Base-by-base conservation (phyloP, 1,140 invertebrate genomes). In the Drosophila ananassae region DNA sequence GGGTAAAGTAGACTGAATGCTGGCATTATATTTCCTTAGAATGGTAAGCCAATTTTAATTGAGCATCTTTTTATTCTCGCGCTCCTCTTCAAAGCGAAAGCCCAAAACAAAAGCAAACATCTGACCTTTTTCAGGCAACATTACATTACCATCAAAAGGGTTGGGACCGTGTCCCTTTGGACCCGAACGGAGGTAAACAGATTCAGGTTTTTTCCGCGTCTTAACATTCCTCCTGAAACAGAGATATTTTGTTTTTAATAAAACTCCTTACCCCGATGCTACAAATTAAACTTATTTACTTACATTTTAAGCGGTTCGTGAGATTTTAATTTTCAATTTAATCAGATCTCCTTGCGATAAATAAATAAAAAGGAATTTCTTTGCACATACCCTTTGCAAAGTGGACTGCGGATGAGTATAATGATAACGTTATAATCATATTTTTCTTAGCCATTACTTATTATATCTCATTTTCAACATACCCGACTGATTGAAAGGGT, bases 41-140 rank as follows among this genome's bases (percentile, higher is more conserved):
- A 32, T 9, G 52, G n/a, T 69, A 69, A 68, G 48, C 51, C 67
- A 57, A 57, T 69, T 69, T 69, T 69, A 69, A 69, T 69, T 69
- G 67, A 69, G 64, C 3, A 8, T 3, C 51, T 32, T 41, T 57
- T 57, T 57, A 39, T 68, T 37, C 17, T 25, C 24, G 30, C 39
- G 34, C 17, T 6, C 12, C 62, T 41, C 39, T 24, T 68, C 62
- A 67, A 68, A 68, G 50, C 9, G 2, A 55, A 67, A 25, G 3
- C 47, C 25, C 12, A 17, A 55, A 68, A 56, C 62, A 68, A 57
- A 48, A 24, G 52, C 24, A 56, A 56, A 55, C 48, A 47, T 39
- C 32, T 25, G 51, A 32, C 66, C 66, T 69, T 69, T 68, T 22
- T 30, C 0, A 5, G 48, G 9, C 25, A 1, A 1, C 9, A 24